phyloP scores from a whole-genome alignment of 2,888 invertebrate species.

The Diplazon laetatorius region DNA sequence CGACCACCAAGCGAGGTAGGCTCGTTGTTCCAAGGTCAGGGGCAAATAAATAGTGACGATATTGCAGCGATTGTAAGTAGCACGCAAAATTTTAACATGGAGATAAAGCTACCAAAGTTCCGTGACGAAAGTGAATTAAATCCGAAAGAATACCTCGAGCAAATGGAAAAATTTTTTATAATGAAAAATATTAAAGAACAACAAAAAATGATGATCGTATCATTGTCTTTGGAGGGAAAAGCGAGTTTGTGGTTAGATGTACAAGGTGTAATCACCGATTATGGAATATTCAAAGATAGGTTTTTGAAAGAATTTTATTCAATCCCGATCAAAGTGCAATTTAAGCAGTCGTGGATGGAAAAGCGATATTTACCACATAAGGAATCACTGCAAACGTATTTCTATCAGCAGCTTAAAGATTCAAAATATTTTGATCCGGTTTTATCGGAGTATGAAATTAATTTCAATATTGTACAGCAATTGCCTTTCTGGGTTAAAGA shows the following conservation, averaged over 20 bases:
- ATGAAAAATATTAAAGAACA: conserved; percentile 1
- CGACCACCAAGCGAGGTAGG: too few relatives aligned
- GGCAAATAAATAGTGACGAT: too few relatives aligned
- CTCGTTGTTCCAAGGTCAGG: too few relatives aligned
- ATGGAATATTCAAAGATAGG: conserved; percentile 12
- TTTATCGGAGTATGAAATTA: conserved; percentile 24
- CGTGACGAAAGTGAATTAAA: background rate
- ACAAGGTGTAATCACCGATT: conserved; percentile 13
- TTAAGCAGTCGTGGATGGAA: conserved; percentile 28
- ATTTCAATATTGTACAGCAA: conserved; percentile 33
- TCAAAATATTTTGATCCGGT: conserved; percentile 13
- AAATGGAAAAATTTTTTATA: conserved; percentile 3
- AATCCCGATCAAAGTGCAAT: conserved; percentile 18
- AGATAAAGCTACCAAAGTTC: too few relatives aligned
- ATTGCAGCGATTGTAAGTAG: too few relatives aligned
- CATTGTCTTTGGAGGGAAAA: background rate
- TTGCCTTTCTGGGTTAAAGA: conserved; percentile 12
- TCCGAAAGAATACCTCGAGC: background rate
- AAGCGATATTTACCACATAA: background rate
- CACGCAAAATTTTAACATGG: too few relatives aligned
- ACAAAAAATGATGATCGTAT: background rate
- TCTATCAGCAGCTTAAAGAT: conserved; percentile 31
- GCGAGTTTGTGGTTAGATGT: conserved; percentile 19
- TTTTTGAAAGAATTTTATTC: conserved; percentile 29
- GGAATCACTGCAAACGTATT: conserved; percentile 14